Percentiles rank a stretch among this genome's conserved stretches.
Conservation (phyloP, 35 echinoderm and acorn worm genomes). For the Nesometra sesokonis region DNA sequence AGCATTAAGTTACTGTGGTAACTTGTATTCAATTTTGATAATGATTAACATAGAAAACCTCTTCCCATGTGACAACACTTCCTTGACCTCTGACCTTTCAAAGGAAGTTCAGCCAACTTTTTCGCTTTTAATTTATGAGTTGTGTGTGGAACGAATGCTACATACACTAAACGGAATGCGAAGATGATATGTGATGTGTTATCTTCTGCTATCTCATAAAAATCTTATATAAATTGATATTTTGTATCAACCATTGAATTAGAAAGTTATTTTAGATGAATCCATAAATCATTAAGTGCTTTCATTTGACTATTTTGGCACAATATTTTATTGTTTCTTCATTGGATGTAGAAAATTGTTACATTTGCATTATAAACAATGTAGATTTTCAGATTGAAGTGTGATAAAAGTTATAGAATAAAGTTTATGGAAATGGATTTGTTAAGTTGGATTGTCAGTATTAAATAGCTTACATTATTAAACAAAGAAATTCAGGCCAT, state of each 20-base stretch:
- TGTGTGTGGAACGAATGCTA: neutral
- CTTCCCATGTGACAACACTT: neutral
- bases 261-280: too few relatives aligned
- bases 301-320: too few relatives aligned
- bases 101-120: neutral
- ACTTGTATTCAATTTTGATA: neutral
- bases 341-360: too few relatives aligned
- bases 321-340: too few relatives aligned
- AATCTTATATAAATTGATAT: too few relatives aligned
- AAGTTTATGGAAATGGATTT: too few relatives aligned
- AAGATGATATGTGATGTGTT: neutral
- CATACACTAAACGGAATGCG: neutral
- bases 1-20: neutral
- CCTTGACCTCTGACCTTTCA: neutral
- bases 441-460: too few relatives aligned
- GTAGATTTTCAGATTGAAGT: too few relatives aligned
- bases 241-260: too few relatives aligned
- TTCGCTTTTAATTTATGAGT: neutral
- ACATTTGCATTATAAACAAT: too few relatives aligned
- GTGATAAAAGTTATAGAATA: too few relatives aligned
- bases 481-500: neutral
- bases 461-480: neutral
- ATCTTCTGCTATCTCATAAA: neutral
- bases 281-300: too few relatives aligned
- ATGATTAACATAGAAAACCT: neutral